Evolutionary conservation across 2,797 vertebrate species (phyloP), one percentile per base, ranked within the genome.

Genomic region (Rhabdomys pumilio): DNA sequence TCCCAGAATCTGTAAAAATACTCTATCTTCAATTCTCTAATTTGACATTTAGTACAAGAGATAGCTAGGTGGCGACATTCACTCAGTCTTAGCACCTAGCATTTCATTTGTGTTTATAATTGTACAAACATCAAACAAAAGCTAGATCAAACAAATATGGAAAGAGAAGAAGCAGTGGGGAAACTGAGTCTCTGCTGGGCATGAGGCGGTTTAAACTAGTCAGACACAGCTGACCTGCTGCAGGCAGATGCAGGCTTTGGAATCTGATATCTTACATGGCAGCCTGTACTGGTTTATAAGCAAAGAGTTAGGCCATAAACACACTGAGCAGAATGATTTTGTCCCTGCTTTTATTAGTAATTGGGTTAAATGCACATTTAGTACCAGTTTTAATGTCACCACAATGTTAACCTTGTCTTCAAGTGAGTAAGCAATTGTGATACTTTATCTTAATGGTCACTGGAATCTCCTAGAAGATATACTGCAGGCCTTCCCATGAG

Each of bases 61-160:
- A 20, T 81, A 75, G 34, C 55, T 9, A 85, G 50, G n/a, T 26
- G 44, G 47, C 29, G 10, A 38, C 19, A 7, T 24, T 31, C 15
- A 6, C 13, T 24, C 22, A 65, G 20, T 87, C 65, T 86, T 57
- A 75, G 22, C 1, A 31, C 31, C 20, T 80, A 59, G 14, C 17
- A 76, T 93, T 89, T 55, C 17, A 2, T 83, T 75, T 59, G 57
- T 90, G 91, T 59, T 92, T 63, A 53, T 3, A 2, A 17, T 38
- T 41, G 19, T 59, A 20, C 61, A 87, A 47, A 87, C 20, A 89
- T 26, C 90, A 89, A 38, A 80, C 19, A 61, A 92, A 95, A 94
- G 72, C 34, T 59, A 82, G 24, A 75, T 67, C 75, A 75, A 94
- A 53, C 22, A 26, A 47, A 22, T 83, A 92, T 86, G 75, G 80